Evolutionary conservation across 30 jellyfish, hydroid and myxozoan species (phyloP).

Genomic region (Cassiopea andromeda): DNA sequence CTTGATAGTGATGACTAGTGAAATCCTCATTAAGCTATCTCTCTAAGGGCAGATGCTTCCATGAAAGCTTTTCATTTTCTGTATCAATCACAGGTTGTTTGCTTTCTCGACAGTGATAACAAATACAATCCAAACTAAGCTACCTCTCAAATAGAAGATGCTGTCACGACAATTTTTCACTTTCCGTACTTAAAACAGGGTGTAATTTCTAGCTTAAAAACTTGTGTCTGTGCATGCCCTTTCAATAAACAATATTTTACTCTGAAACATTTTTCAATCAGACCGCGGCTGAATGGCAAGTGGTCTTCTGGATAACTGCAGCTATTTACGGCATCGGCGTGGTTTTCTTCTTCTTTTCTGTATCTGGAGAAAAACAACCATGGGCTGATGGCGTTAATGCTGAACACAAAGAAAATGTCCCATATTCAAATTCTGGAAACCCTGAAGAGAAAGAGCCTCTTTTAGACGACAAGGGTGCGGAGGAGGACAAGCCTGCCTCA

Average conservation of each 20-base stretch:
- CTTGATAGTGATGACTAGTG: too few relatives aligned
- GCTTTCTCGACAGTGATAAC: too few relatives aligned
- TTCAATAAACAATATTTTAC: not conserved
- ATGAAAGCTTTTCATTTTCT: too few relatives aligned
- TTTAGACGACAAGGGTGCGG: constrained; percentile 28
- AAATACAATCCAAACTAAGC: too few relatives aligned
- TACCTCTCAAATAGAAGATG: too few relatives aligned
- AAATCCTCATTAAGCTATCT: too few relatives aligned
- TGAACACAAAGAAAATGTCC: constrained; percentile 71
- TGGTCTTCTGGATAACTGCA: constrained; percentile 98
- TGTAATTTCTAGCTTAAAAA: too few relatives aligned
- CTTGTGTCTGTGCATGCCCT: too few relatives aligned
- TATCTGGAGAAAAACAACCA: constrained; percentile 99
- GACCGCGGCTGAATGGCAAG: constrained; percentile 99
- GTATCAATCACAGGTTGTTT: too few relatives aligned
- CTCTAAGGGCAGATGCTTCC: too few relatives aligned
- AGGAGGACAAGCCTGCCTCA: constrained; percentile 16
- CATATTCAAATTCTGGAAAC: constrained; percentile 58
- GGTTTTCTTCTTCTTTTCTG: constrained; percentile 88
- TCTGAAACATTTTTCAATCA: constrained; percentile 27
- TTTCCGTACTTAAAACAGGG: too few relatives aligned
- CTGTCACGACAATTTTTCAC: too few relatives aligned
- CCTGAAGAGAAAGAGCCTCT: constrained; percentile 70
- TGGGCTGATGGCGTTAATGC: constrained; percentile 92
- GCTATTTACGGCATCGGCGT: constrained; percentile 91